Conservation (phyloP, 2,888 invertebrate species). For the Hirtodrosophila cameraria region DNA sequence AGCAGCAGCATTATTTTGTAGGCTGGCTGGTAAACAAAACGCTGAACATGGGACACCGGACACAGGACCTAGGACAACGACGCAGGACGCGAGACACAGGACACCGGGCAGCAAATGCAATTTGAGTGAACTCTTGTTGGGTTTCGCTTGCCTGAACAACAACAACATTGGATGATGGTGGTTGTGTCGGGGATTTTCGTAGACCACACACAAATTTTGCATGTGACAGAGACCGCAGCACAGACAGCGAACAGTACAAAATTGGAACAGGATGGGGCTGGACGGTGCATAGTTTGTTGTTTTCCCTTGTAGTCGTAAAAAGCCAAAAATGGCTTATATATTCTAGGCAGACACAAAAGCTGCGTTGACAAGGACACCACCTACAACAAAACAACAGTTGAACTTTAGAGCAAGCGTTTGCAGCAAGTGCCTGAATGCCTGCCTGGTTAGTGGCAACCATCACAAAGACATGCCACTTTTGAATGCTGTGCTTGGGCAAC, state of each 20-base stretch:
- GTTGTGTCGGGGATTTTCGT: slow-evolving; percentile 51
- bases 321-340: slow-evolving; percentile 79
- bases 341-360: slow-evolving; percentile 75
- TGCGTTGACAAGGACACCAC: slow-evolving; percentile 75
- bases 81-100: slow-evolving; percentile 1
- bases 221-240: slow-evolving; percentile 58
- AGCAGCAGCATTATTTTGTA: slow-evolving; percentile 51
- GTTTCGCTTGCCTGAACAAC: slow-evolving; percentile 69
- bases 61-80: slow-evolving; percentile 8
- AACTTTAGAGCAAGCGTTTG: slow-evolving; percentile 58
- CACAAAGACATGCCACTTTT: slow-evolving; percentile 66
- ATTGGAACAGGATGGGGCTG: slow-evolving; percentile 15
- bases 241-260: slow-evolving; percentile 19
- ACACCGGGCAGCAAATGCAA: slow-evolving; percentile 65
- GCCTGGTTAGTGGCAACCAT: too few species aligned
- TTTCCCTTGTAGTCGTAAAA: slow-evolving; percentile 65
- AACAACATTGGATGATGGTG: slow-evolving; percentile 52
- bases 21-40: slow-evolving; percentile 53
- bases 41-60: slow-evolving; percentile 33
- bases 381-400: slow-evolving; percentile 64
- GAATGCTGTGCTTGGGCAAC: slow-evolving; percentile 47
- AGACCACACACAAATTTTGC: slow-evolving; percentile 70
- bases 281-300: slow-evolving; percentile 58
- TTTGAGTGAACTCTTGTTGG: slow-evolving; percentile 77
- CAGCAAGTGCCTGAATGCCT: slow-evolving; percentile 39